A percentile compares a stretch with the other conserved stretches of the same genome.
Conservation (phyloP, 2,888 invertebrate genomes). For the Caenorhabditis panamensis region DNA sequence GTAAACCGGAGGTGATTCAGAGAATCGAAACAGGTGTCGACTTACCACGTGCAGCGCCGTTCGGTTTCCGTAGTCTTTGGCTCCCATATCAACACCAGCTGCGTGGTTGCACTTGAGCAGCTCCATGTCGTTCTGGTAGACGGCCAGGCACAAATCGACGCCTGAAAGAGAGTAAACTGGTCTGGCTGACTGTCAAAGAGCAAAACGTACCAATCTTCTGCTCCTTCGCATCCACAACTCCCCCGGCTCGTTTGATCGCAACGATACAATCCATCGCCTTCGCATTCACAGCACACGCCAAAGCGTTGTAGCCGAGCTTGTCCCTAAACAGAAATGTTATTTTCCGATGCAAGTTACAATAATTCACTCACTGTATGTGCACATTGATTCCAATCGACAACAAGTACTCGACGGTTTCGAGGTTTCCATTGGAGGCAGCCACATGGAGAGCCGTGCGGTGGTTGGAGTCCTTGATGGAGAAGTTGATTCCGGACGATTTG, state of each 20-base stretch:
- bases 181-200: neutral
- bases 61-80: conserved; percentile 77
- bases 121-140: conserved; percentile 79
- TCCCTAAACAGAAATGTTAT: conserved; percentile 73
- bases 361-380: conserved; percentile 84
- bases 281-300: conserved; percentile 85
- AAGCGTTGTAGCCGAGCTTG: conserved; percentile 82
- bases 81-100: conserved; percentile 76
- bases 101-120: conserved; percentile 81
- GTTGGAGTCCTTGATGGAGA: conserved; percentile 87
- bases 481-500: conserved; percentile 86
- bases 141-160: conserved; percentile 86
- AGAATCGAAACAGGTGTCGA: conserved; percentile 6
- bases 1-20: conserved; percentile 26
- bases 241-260: conserved; percentile 76
- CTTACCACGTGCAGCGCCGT: conserved; percentile 79
- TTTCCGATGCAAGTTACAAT: no score
- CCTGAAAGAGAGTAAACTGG: no score
- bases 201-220: conserved; percentile 71
- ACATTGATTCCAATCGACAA: conserved; percentile 89
- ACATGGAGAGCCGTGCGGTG: conserved; percentile 89
- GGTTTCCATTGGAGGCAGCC: conserved; percentile 87
- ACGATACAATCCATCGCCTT: conserved; percentile 74
- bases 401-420: conserved; percentile 86
- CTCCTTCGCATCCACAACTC: conserved; percentile 69